phyloP scores from a whole-genome alignment of 2,113 vertebrate genomes.

The Myrmophylax atrothorax region DNA sequence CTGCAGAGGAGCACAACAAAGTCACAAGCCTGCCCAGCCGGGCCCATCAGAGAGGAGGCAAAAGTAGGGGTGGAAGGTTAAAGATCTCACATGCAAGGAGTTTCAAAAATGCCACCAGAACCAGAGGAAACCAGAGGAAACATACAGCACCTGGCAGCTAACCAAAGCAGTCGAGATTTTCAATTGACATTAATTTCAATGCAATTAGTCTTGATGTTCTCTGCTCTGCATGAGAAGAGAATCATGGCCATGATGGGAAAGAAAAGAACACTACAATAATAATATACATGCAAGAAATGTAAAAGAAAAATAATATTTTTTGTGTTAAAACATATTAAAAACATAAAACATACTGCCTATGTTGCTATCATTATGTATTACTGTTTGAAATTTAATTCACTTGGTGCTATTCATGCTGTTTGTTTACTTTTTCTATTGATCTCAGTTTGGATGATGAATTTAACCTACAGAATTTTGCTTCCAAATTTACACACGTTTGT shows the following conservation, averaged over 20 bases:
- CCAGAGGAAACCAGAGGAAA: background rate
- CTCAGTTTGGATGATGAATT: background rate
- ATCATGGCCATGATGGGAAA: background rate
- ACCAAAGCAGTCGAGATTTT: background rate
- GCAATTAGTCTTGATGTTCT: conserved; percentile 35
- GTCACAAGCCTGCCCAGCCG: background rate
- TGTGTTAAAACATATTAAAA: conserved; percentile 59
- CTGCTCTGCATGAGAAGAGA: background rate
- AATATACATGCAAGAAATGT: conserved; percentile 1
- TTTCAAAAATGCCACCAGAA: background rate
- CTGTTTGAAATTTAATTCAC: conserved; percentile 41
- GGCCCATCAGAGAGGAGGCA: background rate
- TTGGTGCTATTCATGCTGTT: conserved; percentile 8
- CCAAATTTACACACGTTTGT: background rate
- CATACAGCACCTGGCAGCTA: background rate
- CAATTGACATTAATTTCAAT: conserved; percentile 27
- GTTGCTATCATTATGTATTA: background rate
- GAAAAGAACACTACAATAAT: background rate
- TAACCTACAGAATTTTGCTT: background rate
- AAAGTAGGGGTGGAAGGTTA: background rate
- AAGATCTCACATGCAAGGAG: background rate
- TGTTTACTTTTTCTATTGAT: conserved; percentile 35
- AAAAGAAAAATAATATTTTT: background rate
- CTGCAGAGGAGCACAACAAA: background rate
- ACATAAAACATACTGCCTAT: conserved; percentile 42